Evolutionary conservation across 2,113 vertebrate genomes (phyloP).

Genomic region (Xerus inauris): DNA sequence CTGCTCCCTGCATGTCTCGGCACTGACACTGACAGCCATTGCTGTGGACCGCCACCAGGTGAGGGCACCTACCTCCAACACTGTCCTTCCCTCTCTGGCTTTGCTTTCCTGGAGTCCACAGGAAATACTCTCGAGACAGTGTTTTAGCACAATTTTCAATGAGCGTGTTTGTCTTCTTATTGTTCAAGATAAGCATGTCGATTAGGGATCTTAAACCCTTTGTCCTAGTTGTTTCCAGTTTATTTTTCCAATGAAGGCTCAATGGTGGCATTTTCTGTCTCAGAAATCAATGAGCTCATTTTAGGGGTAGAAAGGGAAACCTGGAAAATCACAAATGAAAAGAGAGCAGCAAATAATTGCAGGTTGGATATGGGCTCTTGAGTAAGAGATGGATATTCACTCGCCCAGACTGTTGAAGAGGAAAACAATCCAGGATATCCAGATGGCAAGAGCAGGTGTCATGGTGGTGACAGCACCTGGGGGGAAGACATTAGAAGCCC

Average conservation of each 20-base stretch:
- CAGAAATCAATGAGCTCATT: conserved; percentile 14
- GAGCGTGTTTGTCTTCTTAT: background rate
- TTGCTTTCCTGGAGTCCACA: background rate
- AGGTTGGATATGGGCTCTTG: background rate
- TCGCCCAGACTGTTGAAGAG: background rate
- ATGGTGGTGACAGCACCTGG: fast-evolving
- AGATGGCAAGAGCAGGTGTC: background rate
- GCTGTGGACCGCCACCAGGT: conserved; percentile 97
- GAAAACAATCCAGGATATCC: background rate
- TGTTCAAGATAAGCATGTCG: background rate
- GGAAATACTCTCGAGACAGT: background rate
- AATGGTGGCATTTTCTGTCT: background rate
- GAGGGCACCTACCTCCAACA: background rate
- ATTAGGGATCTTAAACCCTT: background rate
- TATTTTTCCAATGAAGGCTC: background rate
- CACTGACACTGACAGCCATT: conserved; percentile 94
- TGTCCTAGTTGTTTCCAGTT: background rate
- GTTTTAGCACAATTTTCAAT: background rate
- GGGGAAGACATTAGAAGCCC: background rate
- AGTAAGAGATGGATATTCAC: background rate
- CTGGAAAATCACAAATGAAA: background rate
- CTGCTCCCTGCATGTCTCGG: conserved; percentile 96
- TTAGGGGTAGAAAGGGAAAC: background rate
- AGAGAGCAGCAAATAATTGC: background rate
- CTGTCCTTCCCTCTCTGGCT: background rate